Base-by-base conservation (phyloP, 23 tunicate genomes). In the Pegea sp. region DNA sequence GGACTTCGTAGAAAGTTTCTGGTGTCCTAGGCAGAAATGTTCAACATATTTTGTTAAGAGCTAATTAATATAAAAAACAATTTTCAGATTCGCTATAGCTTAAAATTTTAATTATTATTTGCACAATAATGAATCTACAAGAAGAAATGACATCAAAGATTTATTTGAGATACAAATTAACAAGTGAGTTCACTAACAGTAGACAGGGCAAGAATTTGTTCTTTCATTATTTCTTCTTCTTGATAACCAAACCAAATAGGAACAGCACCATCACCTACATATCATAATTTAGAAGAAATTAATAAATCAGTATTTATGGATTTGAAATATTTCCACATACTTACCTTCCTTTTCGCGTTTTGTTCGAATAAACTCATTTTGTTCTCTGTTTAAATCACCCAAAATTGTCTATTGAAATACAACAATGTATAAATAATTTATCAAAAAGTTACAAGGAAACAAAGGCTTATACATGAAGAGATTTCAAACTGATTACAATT, bases 1-100 rank as follows among this genome's bases (percentile, higher is more conserved):
- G 99, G 99, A 57, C 80, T 81, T 20, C 99, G 77, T n/a, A 91
- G 63, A 43, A 91, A 91, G 48, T 91, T 91, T 46, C 99, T 49
- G 23, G 78, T 61, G 50, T 91, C 99, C 93, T 91, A 34, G 3
- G 6, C 7, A 13, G 6, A 6, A 50, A 18, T 13, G 19, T 18
- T 50, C 56, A 50, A 6, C 22, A 50, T 16, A 38, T 8, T 8
- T 8, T 8, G 46, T 38, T 8, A 8, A 16, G 11, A 38, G 11
- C 16, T 38, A 38, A 8, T 38, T 16, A 38, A 8, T 38, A 8
- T 8, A 8, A 38, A 16, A 38, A 38, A 8, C 46, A 38, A 16
- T 8, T 38, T 8, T 38, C 11, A n/a, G n/a, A n/a, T n/a, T n/a
- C n/a, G n/a, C n/a, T n/a, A n/a, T n/a, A n/a, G n/a, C n/a, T n/a